phyloP scores from a whole-genome alignment of 2,888 invertebrate genomes.

The Ellobium chinense region DNA sequence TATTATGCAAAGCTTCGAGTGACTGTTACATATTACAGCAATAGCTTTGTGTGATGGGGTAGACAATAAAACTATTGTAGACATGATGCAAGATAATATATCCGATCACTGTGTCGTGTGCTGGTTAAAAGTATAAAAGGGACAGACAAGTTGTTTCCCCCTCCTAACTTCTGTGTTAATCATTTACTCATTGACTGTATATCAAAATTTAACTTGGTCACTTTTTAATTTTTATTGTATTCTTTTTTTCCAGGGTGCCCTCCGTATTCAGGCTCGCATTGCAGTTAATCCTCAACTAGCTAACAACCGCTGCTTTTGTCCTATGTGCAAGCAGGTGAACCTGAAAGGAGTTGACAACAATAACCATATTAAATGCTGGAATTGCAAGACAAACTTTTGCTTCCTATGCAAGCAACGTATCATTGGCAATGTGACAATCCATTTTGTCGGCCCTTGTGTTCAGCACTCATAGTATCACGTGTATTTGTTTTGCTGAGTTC shows the following conservation, averaged over 20 bases:
- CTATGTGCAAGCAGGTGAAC: slow-evolving; percentile 62
- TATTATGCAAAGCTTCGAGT: no score
- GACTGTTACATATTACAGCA: no score
- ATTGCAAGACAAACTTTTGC: slow-evolving; percentile 64
- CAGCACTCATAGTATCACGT: slow-evolving; percentile 64
- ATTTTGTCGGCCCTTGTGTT: slow-evolving; percentile 58
- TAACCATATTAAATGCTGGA: slow-evolving; percentile 71
- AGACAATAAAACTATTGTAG: no score
- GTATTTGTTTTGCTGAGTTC: no score
- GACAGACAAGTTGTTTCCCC: no score
- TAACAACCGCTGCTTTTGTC: slow-evolving; percentile 51
- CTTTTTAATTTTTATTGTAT: neutral
- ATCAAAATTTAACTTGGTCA: no score
- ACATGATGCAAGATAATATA: no score
- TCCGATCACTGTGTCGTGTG: no score
- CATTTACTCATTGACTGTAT: no score
- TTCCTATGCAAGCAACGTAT: slow-evolving; percentile 61
- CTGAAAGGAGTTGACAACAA: slow-evolving; percentile 55
- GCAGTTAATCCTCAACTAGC: slow-evolving; percentile 50
- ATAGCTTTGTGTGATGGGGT: no score
- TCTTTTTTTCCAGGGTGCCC: slow-evolving; percentile 49
- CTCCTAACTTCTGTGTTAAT: no score
- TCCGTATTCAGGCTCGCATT: slow-evolving; percentile 53
- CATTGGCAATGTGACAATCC: slow-evolving; percentile 59
- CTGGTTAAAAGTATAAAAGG: no score